Evolutionary conservation across 2,113 vertebrate genomes (phyloP).

Genomic region (Sterna hirundo): DNA sequence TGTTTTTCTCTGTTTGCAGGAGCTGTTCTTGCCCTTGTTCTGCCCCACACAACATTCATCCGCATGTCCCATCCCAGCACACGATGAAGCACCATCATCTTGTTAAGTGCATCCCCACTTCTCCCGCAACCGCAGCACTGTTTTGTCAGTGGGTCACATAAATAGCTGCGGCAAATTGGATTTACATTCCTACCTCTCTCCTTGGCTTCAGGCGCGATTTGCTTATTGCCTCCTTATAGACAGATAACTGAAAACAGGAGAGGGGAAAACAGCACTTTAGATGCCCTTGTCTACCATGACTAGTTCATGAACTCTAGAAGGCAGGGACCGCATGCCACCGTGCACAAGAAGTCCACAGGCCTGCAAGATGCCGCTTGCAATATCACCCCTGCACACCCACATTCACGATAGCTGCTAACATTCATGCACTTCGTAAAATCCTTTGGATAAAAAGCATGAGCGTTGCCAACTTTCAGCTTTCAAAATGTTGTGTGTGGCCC

Average conservation of each 20-base stretch:
- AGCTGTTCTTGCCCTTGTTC: not conserved
- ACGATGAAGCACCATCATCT: not conserved
- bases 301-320: not conserved
- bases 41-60: not conserved
- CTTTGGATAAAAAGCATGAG: not conserved
- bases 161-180: not conserved
- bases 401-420: not conserved
- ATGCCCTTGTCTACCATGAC: not conserved
- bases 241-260: not conserved
- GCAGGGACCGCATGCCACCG: not conserved
- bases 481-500: slow-evolving; percentile 54
- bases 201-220: not conserved
- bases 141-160: not conserved
- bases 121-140: not conserved
- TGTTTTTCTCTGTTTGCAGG: not conserved
- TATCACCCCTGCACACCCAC: not conserved
- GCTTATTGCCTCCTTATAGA: not conserved
- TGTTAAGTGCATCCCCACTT: not conserved
- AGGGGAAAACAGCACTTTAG: not conserved
- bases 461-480: slow-evolving; percentile 12
- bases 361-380: rapidly evolving
- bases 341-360: not conserved
- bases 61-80: not conserved
- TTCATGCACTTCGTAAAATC: not conserved
- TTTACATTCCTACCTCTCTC: not conserved